A percentile compares a stretch with the other conserved stretches of the same genome.
Conservation (phyloP, 2,797 vertebrate genomes). For the Brachyrhaphis roseni region DNA sequence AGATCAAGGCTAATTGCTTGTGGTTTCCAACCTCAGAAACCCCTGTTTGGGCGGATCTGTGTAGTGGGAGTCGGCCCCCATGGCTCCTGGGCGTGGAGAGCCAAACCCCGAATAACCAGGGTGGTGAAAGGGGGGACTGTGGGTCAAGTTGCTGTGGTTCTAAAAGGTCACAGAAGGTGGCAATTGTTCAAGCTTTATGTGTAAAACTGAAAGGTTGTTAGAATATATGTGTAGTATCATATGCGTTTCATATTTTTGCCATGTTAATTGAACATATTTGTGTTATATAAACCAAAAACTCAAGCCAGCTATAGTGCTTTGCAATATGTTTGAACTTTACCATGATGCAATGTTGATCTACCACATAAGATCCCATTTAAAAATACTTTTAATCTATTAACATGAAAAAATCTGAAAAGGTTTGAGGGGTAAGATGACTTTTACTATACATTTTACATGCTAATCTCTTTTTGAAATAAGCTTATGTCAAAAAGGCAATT, state of each 20-base stretch:
- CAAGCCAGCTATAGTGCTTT: background rate
- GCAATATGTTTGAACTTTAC: background rate
- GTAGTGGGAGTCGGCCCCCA: conserved; percentile 39
- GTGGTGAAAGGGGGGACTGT: conserved; percentile 3
- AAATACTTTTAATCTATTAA: background rate
- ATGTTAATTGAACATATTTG: background rate
- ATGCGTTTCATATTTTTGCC: background rate
- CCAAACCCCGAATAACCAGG: conserved; percentile 39
- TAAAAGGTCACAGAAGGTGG: conserved; percentile 18
- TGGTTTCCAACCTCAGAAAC: conserved; percentile 51
- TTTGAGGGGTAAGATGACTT: background rate
- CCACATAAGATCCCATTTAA: background rate
- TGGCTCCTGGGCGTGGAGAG: conserved; percentile 32
- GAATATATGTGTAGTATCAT: background rate
- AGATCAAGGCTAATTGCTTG: conserved; percentile 78
- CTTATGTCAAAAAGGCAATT: conserved; percentile 21
- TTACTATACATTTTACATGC: background rate
- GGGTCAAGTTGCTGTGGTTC: background rate
- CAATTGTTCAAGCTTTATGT: background rate
- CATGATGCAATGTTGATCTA: background rate
- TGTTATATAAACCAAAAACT: background rate
- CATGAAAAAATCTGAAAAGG: background rate
- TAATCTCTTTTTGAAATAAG: background rate
- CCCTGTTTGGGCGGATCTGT: conserved; percentile 53
- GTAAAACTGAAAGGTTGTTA: background rate